These are phyloP conservation scores for Morone chrysops DNA, from an alignment of 2,113 vertebrate species.

Conservation along the genomic window DNA sequence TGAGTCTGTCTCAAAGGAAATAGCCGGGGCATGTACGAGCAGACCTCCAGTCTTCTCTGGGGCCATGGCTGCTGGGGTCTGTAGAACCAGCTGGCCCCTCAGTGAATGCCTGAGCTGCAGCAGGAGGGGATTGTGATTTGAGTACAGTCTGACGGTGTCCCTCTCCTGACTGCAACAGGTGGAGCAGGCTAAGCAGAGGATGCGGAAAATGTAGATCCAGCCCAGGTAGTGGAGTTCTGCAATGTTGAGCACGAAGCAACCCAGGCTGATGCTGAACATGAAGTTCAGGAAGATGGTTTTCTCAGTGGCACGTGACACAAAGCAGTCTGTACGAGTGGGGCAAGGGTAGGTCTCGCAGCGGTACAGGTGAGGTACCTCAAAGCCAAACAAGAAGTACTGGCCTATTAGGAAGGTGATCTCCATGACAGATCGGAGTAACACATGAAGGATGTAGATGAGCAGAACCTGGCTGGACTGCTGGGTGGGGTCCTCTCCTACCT, in stretches of 20 bases:
- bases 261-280: constrained; percentile 75
- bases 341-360: constrained; percentile 74
- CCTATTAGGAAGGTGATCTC: constrained; percentile 76
- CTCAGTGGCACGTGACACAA: constrained; percentile 78
- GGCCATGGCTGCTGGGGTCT: constrained; percentile 46
- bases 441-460: constrained; percentile 73
- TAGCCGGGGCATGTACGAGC: constrained; percentile 57
- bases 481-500: constrained; percentile 64
- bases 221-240: constrained; percentile 78
- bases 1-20: constrained; percentile 75
- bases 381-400: constrained; percentile 78
- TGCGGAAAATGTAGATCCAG: constrained; percentile 76
- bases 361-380: constrained; percentile 76
- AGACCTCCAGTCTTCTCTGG: constrained; percentile 46
- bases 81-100: constrained; percentile 75
- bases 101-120: constrained; percentile 76
- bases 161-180: constrained; percentile 67
- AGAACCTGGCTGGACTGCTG: constrained; percentile 72
- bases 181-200: constrained; percentile 73
- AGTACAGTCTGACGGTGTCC: constrained; percentile 39
- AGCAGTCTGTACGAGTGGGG: constrained; percentile 76
- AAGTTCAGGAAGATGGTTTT: constrained; percentile 82
- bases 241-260: constrained; percentile 78
- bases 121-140: constrained; percentile 67
- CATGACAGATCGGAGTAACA: constrained; percentile 69